phyloP scores from a whole-genome alignment of 37 sponge, comb jelly and placozoan genomes.

The Cladorhizidae sp. region DNA sequence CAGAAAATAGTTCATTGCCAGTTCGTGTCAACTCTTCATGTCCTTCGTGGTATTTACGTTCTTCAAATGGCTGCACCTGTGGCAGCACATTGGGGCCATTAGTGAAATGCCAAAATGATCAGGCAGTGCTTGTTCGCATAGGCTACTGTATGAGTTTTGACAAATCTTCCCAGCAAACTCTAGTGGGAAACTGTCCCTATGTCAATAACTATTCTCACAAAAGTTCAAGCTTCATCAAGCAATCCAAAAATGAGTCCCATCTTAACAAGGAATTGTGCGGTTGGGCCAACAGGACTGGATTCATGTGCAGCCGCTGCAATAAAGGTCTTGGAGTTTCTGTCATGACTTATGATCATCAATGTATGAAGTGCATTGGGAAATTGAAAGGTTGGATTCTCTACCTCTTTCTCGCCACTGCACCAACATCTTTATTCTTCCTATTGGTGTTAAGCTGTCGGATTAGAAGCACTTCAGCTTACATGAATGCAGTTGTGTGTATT shows the following conservation, averaged over 20 bases:
- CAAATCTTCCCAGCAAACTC: background rate
- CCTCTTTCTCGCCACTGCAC: slow-evolving; percentile 14
- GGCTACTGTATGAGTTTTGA: slow-evolving; percentile 6
- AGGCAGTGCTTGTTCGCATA: background rate
- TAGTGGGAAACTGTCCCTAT: slow-evolving; percentile 10
- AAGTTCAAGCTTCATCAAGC: background rate
- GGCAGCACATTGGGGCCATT: background rate
- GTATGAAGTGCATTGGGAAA: slow-evolving; percentile 2
- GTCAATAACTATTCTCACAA: background rate
- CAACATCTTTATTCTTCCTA: slow-evolving; percentile 43
- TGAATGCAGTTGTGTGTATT: slow-evolving; percentile 55
- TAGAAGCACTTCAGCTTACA: slow-evolving; percentile 41
- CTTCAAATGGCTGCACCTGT: background rate
- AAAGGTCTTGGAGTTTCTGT: slow-evolving; percentile 20
- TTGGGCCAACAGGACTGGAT: slow-evolving; percentile 23
- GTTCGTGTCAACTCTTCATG: background rate
- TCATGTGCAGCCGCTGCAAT: slow-evolving; percentile 56
- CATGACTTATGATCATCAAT: slow-evolving; percentile 5
- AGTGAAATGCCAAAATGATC: background rate
- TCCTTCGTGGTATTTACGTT: slow-evolving; percentile 1
- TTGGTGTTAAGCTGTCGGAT: slow-evolving; percentile 52
- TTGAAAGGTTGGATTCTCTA: background rate
- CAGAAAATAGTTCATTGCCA: no score
- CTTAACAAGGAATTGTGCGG: slow-evolving; percentile 6
- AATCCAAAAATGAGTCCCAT: background rate